Conservation (phyloP, 2,888 invertebrate species). For the Maniola hyperantus region DNA sequence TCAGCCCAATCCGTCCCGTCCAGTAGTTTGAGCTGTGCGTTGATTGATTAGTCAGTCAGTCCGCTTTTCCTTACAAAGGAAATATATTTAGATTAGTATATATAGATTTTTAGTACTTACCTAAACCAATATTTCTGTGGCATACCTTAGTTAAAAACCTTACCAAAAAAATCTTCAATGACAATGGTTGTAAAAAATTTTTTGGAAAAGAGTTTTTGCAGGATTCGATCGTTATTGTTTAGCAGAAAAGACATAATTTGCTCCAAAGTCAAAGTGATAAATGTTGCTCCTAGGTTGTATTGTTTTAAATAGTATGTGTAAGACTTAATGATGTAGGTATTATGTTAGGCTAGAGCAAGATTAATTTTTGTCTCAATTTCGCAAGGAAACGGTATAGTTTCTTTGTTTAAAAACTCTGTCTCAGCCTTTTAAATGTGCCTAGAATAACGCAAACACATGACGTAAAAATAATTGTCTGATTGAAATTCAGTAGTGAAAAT, state of each 20-base stretch:
- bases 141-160: too few species aligned
- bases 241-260: slow-evolving; percentile 10
- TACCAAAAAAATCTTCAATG: too few species aligned
- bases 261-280: slow-evolving; percentile 31
- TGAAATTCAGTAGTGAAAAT: slow-evolving; percentile 19
- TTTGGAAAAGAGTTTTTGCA: too few species aligned
- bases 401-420: background rate
- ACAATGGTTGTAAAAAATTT: too few species aligned
- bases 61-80: too few species aligned
- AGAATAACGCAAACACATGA: background rate
- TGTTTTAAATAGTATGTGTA: slow-evolving; percentile 31
- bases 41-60: too few species aligned
- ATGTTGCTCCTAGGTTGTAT: slow-evolving; percentile 36
- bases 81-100: too few species aligned
- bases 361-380: slow-evolving; percentile 17
- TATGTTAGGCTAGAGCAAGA: slow-evolving; percentile 14
- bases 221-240: slow-evolving; percentile 20
- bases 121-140: too few species aligned
- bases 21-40: too few species aligned
- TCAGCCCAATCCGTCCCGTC: too few species aligned
- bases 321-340: slow-evolving; percentile 23
- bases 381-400: background rate
- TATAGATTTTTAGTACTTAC: too few species aligned
- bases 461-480: too few species aligned
- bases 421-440: slow-evolving; percentile 9